These are phyloP conservation scores for Penaeus japonicus DNA, from an alignment of 1,140 invertebrate genomes.

Conservation along the genomic window DNA sequence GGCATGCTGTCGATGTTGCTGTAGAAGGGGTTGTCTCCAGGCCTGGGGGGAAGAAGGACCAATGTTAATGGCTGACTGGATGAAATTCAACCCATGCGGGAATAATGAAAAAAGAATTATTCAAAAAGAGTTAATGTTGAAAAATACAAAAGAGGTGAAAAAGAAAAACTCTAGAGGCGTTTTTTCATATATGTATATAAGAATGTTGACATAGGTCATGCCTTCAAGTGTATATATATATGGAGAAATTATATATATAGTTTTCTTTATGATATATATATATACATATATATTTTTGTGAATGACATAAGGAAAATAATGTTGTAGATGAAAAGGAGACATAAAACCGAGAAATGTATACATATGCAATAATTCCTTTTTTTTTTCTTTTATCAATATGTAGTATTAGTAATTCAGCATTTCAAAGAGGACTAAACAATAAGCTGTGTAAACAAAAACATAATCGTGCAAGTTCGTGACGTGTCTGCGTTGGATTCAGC, in stretches of 20 bases:
- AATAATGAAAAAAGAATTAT: background rate
- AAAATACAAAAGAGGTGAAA: too few relatives aligned
- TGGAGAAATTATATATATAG: too few relatives aligned
- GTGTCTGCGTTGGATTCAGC: background rate
- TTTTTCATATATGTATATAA: too few relatives aligned
- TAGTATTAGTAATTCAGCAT: background rate
- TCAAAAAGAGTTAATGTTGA: background rate
- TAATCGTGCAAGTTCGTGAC: background rate
- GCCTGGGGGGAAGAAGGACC: slow-evolving; percentile 33
- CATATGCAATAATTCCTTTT: background rate
- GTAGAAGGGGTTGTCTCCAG: slow-evolving; percentile 95
- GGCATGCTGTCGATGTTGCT: slow-evolving; percentile 99
- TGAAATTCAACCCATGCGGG: too few relatives aligned
- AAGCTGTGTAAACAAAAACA: background rate
- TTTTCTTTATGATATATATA: too few relatives aligned
- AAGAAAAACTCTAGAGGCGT: too few relatives aligned
- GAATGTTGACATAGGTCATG: too few relatives aligned
- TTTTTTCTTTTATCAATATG: background rate
- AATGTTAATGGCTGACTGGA: background rate
- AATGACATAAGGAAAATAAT: too few relatives aligned
- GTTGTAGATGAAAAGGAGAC: too few relatives aligned
- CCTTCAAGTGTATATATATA: too few relatives aligned
- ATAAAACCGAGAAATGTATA: background rate
- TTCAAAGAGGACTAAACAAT: background rate
- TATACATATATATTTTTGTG: too few relatives aligned